Conservation (phyloP, 2,888 invertebrate genomes). For the Drosophila barbarae region DNA sequence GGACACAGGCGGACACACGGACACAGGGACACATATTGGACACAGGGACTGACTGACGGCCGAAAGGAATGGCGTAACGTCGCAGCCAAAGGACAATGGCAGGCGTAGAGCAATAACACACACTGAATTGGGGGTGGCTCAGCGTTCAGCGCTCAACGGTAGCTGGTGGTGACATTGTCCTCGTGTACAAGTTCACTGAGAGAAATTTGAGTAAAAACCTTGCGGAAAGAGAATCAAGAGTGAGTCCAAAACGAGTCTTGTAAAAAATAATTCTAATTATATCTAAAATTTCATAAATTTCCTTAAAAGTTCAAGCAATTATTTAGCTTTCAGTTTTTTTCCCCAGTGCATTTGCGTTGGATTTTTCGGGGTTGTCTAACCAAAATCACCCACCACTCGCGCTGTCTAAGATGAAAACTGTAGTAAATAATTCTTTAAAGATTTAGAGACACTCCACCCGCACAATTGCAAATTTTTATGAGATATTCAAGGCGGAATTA, state of each 20-base stretch:
- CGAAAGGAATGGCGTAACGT: conserved; percentile 14
- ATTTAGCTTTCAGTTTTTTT: neutral
- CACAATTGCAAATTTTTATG: conserved; percentile 72
- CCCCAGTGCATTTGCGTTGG: conserved; percentile 6
- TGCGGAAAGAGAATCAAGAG: neutral
- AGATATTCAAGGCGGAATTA: conserved; percentile 47
- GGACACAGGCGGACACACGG: conserved; percentile 25
- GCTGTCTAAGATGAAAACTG: conserved; percentile 50
- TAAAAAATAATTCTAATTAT: neutral
- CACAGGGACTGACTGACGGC: conserved; percentile 4
- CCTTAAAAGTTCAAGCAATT: neutral
- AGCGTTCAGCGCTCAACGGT: conserved; percentile 45
- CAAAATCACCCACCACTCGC: conserved; percentile 66
- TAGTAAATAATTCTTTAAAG: conserved; percentile 76
- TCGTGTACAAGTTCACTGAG: conserved; percentile 16
- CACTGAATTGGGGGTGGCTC: conserved; percentile 58
- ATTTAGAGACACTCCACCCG: conserved; percentile 69
- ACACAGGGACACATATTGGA: conserved; percentile 11
- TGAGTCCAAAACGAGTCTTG: neutral
- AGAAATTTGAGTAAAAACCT: neutral
- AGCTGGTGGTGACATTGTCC: conserved; percentile 64
- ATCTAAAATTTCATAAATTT: neutral
- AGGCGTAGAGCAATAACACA: conserved; percentile 63
- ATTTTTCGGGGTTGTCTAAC: conserved; percentile 55
- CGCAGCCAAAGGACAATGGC: conserved; percentile 55